Percentiles rank a stretch among this genome's conserved stretches.
Evolutionary conservation across 2,888 invertebrate genomes (phyloP).

Genomic region (Cosmia trapezina): DNA sequence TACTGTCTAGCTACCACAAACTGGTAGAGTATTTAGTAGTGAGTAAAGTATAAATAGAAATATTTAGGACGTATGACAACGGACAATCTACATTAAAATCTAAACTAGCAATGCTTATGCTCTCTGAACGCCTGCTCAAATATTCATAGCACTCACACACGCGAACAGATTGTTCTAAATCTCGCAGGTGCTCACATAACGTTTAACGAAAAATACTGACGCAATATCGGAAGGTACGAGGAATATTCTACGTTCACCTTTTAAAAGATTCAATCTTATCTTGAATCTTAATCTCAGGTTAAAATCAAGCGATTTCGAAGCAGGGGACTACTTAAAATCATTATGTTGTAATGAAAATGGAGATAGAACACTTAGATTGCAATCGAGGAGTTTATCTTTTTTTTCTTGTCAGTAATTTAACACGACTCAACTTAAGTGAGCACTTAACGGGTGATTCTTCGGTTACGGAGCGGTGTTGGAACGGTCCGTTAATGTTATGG

Average conservation of each 20-base stretch:
- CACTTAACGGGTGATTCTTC: conserved; percentile 81
- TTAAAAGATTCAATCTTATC: conserved; percentile 51
- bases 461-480: conserved; percentile 69
- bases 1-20: neutral
- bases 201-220: conserved; percentile 49
- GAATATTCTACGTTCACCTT: conserved; percentile 17
- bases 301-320: conserved; percentile 34
- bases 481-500: conserved; percentile 47
- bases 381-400: conserved; percentile 67
- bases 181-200: conserved; percentile 45
- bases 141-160: conserved; percentile 50
- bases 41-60: neutral
- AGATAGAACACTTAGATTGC: conserved; percentile 65
- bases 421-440: conserved; percentile 81
- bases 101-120: neutral
- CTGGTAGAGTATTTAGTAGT: neutral
- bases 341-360: conserved; percentile 60
- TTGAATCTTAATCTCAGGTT: conserved; percentile 45
- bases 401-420: conserved; percentile 79
- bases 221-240: conserved; percentile 33
- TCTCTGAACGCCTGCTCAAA: conserved; percentile 41
- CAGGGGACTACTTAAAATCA: conserved; percentile 57
- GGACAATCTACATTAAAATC: conserved; percentile 2
- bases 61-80: neutral
- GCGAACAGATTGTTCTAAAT: conserved; percentile 35